A percentile compares a stretch with the other conserved stretches of the same genome.
Evolutionary conservation across 2,888 invertebrate species (phyloP).

Genomic region (Argyresthia albistria): DNA sequence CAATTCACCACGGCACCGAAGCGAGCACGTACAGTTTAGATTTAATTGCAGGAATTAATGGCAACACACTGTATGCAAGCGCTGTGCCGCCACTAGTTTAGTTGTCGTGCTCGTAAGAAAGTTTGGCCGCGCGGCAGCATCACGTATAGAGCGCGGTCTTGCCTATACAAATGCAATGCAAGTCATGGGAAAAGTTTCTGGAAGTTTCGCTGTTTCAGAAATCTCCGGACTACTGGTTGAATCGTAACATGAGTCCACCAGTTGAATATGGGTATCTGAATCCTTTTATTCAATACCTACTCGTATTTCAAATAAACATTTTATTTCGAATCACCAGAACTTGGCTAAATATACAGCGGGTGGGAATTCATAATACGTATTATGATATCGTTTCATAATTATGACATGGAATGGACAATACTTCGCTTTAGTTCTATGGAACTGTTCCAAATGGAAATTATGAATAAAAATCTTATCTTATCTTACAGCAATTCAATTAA

Average conservation of each 20-base stretch:
- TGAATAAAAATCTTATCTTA: no score
- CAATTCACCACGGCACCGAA: background rate
- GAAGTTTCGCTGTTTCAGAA: background rate
- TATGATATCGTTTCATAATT: no score
- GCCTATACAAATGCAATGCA: no score
- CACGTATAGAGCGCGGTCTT: no score
- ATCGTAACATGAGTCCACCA: background rate
- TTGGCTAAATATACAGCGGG: no score
- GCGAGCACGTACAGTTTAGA: background rate
- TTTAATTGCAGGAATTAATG: slow-evolving; percentile 4
- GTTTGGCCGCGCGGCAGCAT: no score
- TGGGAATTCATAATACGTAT: no score
- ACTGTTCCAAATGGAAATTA: no score
- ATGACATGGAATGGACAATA: no score
- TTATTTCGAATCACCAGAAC: background rate
- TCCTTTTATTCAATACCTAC: background rate
- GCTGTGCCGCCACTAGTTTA: background rate
- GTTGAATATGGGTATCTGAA: background rate
- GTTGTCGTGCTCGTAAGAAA: background rate
- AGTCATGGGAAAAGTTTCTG: background rate
- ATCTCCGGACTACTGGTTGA: no score
- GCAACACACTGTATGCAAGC: background rate
- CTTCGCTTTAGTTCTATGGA: no score
- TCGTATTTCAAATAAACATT: background rate
- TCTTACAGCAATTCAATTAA: no score